Base-by-base conservation (phyloP, 1,140 invertebrate species). In the Tetragnatha versicolor region DNA sequence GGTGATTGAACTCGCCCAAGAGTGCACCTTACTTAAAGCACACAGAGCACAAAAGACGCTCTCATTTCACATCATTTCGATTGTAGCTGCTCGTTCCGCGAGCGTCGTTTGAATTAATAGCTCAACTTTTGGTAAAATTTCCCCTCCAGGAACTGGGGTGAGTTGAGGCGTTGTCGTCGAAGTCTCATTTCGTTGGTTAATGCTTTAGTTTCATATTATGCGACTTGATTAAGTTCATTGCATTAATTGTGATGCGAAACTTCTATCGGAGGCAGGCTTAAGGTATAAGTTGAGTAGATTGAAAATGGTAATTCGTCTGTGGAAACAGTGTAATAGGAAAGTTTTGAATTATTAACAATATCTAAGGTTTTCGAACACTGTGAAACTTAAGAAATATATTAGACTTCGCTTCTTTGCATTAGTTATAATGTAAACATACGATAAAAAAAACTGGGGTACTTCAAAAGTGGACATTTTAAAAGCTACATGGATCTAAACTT, bases 31-130 rank as follows among this genome's bases (percentile, higher is more conserved):
- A 47, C 42, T 14, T 33, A 31, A 55, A 55, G 12, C 31, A 22
- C n/a, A 22, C 7, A 42, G 49, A 51, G 49, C 49, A 51, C 20
- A n/a, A 14, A 33, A 60, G 55, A 60, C 55, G 27, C n/a, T n/a
- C n/a, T 60, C 55, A 60, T 55, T 55, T 55, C 51, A 55, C 51
- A 22, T 55, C 51, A 55, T 60, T 60, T 60, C 55, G 55, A 60
- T 33, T 60, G 27, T 31, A 35, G 27, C 25, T 4, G n/a, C 27
- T 60, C 55, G 29, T 60, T n/a, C 55, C 17, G 55, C 29, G 2
- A 14, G 27, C 55, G 55, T 60, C 55, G 31, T 60, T 60, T 31
- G 55, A 60, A 60, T 60, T 60, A 60, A 60, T 60, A 60, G 55
- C 27, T 17, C 27, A 14, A 60, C 10, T 29, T 35, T 35, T 31